Conservation (phyloP, 2,888 invertebrate genomes). For the Drosophila quinaria region DNA sequence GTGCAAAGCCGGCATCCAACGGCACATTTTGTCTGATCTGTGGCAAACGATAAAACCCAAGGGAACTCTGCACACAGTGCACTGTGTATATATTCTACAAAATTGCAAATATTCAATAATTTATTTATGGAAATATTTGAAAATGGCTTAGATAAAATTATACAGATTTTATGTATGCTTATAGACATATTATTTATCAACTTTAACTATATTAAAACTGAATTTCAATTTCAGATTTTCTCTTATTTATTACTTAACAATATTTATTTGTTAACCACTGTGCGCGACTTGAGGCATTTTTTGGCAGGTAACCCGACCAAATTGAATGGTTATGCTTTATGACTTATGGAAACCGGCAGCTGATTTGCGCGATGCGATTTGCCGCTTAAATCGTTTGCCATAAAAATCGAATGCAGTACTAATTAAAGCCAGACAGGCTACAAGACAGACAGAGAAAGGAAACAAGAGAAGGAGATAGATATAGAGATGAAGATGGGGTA, state of each 20-base stretch:
- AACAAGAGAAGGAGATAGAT: neutral
- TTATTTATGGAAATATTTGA: no score
- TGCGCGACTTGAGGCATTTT: conserved; percentile 46
- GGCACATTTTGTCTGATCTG: conserved; percentile 64
- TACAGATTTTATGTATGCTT: no score
- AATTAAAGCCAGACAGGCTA: conserved; percentile 61
- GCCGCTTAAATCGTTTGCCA: conserved; percentile 64
- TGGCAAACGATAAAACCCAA: conserved; percentile 58
- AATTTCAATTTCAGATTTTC: neutral
- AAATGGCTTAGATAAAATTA: no score
- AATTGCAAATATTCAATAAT: no score
- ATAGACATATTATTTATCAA: no score
- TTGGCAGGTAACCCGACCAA: conserved; percentile 59
- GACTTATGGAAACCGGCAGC: conserved; percentile 78
- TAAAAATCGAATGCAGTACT: conserved; percentile 69
- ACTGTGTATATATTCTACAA: conserved; percentile 24
- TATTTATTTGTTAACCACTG: conserved; percentile 24
- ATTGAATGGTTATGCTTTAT: conserved; percentile 78
- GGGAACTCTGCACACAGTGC: conserved; percentile 24
- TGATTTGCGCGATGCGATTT: conserved; percentile 70
- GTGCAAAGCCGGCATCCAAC: conserved; percentile 63
- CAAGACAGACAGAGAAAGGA: neutral
- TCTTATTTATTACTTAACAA: neutral
- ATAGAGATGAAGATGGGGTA: conserved; percentile 2
- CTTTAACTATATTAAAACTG: no score